These are phyloP conservation scores for Mantis religiosa DNA, from an alignment of 2,888 invertebrate genomes.

Conservation along the genomic window DNA sequence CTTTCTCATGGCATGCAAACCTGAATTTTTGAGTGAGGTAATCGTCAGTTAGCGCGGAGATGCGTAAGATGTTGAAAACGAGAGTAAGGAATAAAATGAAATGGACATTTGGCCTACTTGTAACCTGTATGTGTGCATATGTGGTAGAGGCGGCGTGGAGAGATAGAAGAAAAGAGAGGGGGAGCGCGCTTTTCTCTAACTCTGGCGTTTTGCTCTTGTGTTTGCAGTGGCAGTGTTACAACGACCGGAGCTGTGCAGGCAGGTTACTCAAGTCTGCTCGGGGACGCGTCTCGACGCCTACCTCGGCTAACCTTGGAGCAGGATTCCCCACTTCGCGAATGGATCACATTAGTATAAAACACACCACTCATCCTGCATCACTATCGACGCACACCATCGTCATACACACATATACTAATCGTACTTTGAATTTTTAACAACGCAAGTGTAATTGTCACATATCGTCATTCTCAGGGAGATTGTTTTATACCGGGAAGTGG, in stretches of 20 bases:
- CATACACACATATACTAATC: no score
- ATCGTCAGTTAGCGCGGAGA: no score
- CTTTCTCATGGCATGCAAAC: no score
- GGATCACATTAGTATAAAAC: background rate
- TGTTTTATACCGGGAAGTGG: no score
- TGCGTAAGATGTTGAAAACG: background rate
- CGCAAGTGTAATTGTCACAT: no score
- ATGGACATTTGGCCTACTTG: slow-evolving; percentile 7
- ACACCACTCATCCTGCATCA: no score
- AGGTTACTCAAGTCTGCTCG: background rate
- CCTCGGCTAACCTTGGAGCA: background rate
- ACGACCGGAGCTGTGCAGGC: background rate
- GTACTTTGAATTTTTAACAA: no score
- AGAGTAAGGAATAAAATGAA: background rate
- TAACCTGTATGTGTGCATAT: background rate
- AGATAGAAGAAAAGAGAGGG: no score
- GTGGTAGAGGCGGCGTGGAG: background rate
- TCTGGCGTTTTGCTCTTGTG: background rate
- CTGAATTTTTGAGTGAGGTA: no score
- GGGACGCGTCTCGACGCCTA: background rate
- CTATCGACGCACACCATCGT: no score
- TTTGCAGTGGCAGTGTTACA: background rate
- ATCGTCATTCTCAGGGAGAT: no score
- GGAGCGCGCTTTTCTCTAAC: background rate
- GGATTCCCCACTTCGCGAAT: background rate